These are phyloP conservation scores for Cherax destructor DNA, from an alignment of 1,140 invertebrate species.

Conservation along the genomic window DNA sequence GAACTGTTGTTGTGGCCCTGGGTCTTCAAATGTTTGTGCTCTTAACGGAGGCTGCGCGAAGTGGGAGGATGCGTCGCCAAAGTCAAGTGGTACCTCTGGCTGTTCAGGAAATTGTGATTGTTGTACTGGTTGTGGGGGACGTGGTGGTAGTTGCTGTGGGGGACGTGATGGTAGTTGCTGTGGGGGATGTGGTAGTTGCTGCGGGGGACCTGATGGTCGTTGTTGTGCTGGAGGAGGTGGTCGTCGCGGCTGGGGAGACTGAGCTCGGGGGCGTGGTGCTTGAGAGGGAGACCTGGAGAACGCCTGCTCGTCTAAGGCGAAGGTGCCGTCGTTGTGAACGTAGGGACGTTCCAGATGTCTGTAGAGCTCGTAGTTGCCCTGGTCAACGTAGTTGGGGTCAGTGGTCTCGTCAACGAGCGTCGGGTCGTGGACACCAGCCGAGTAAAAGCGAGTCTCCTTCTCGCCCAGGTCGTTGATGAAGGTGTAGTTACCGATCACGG, in stretches of 20 bases:
- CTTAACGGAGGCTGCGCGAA: background rate
- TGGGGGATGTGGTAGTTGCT: no score
- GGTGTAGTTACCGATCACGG: constrained; percentile 43
- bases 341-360: constrained; percentile 40
- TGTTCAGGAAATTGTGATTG: no score
- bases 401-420: constrained; percentile 44
- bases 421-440: background rate
- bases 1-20: no score
- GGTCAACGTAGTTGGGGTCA: constrained; percentile 53
- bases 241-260: background rate
- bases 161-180: background rate
- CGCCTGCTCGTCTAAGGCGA: background rate
- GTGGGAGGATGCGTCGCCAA: background rate
- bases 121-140: background rate
- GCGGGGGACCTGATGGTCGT: background rate
- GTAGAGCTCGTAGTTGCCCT: constrained; percentile 50
- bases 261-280: no score
- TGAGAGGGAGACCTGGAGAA: background rate
- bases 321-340: constrained; percentile 20
- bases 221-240: background rate
- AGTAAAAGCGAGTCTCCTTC: constrained; percentile 35
- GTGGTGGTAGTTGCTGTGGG: no score
- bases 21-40: background rate
- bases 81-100: no score
- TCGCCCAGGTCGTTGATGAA: constrained; percentile 53